Base-by-base conservation (phyloP, 1,140 invertebrate genomes). In the Tetramorium alpestre region DNA sequence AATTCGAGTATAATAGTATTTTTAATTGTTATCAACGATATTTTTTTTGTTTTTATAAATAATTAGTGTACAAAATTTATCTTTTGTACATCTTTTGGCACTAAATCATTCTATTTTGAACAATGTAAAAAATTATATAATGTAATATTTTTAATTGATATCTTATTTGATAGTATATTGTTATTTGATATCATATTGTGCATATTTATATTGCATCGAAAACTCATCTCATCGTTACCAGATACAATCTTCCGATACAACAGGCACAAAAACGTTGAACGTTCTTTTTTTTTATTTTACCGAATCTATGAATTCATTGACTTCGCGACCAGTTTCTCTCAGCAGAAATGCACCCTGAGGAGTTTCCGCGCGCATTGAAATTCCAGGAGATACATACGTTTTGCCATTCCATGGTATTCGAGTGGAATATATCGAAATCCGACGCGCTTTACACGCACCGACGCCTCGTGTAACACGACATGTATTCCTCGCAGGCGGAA, bases 371-470 rank as follows among this genome's bases (percentile, higher is more conserved):
- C 28, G 28, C n/a, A 69, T 54, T 69, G 47, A 81, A 69, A 81
- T 81, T 69, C 77, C 16, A 69, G n/a, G 33, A 33, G 47, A 25
- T 47, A 25, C 33, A 6, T 54, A 47, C 16, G n/a, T 22, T 22
- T n/a, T 10, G 25, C 44, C 41, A 8, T 54, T 25, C n/a, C 44
- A 22, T 3, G 13, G 13, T 33, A 2, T 54, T 67, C 77, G 47
- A 28, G 11, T 51, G 28, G 47, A 56, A 70, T 56, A 81, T 38
- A 81, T 38, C 67, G 65, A 28, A 82, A 72, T n/a, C 33, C 77
- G 25, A 33, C 60, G n/a, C 54, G 73, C 3, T 22, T 16, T 25
- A 44, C 51, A 33, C 65, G 51, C 49, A 33, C 5, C 69, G 25
- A 73, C 69, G 49, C 67, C 18, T 41, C 64, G 13, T 25, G 69